Evolutionary conservation across 1,140 invertebrate genomes (phyloP).

Genomic region (Rhyacophila brunnea): DNA sequence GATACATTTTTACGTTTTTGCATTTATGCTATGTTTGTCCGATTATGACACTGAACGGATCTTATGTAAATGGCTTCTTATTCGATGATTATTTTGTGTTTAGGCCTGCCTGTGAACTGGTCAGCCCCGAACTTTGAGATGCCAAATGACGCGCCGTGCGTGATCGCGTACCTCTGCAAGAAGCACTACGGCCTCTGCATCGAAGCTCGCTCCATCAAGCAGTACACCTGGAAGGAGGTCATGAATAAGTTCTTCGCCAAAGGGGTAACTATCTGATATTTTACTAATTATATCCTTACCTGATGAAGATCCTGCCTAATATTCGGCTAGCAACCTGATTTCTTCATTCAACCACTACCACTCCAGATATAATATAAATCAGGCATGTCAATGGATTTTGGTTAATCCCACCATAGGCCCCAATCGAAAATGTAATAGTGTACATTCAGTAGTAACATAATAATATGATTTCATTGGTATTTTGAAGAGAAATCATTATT

Average conservation of each 20-base stretch:
- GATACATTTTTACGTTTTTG: no score
- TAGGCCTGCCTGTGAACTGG: conserved; percentile 74
- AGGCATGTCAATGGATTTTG: no score
- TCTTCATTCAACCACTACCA: no score
- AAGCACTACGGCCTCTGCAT: conserved; percentile 76
- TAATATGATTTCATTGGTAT: no score
- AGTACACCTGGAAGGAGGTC: conserved; percentile 81
- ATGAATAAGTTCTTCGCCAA: conserved; percentile 80
- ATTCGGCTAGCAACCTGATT: no score
- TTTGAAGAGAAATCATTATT: no score
- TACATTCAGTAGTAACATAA: no score
- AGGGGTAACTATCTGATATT: conserved; percentile 54
- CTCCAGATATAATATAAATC: no score
- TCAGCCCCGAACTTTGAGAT: conserved; percentile 63
- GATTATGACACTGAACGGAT: not conserved
- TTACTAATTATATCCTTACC: conserved; percentile 1
- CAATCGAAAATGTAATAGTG: no score
- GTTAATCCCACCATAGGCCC: no score
- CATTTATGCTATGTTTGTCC: conserved; percentile 14
- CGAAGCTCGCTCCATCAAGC: conserved; percentile 88
- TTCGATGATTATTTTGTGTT: conserved; percentile 29
- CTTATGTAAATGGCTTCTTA: not conserved
- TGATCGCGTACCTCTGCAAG: conserved; percentile 81
- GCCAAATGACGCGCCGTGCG: conserved; percentile 71
- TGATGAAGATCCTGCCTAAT: no score